Base-by-base conservation (phyloP, 2,888 invertebrate species). In the Trissolcus brochymenae region DNA sequence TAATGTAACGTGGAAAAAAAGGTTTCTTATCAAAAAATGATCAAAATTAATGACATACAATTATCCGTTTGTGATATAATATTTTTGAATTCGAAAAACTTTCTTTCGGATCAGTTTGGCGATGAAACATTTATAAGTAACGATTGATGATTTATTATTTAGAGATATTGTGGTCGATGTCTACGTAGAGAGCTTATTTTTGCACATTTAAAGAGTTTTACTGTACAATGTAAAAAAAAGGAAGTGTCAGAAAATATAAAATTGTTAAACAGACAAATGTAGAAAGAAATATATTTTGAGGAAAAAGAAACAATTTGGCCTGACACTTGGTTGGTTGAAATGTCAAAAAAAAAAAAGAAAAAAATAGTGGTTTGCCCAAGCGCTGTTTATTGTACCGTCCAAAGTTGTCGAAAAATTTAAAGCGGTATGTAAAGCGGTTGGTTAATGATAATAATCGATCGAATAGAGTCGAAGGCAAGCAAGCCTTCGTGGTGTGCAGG, bases 371-470 rank as follows among this genome's bases (percentile, higher is more conserved):
- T 6, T 9, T 6, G 43, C 0, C 4, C 3, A 11, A n/a, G 43
- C n/a, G 41, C 4, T 41, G 41, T n/a, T n/a, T 43, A 4, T 21
- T 21, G 21, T n/a, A n/a, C n/a, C 21, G 53, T 13, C 17, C 16
- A 43, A 59, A 55, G 59, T 62, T 56, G 66, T 50, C 67, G 6
- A 67, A 75, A 68, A 25, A 25, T 57, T 67, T 46, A 19, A 35
- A 41, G 25, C 59, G 49, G 50, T 66, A 53, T 65, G 70, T 71
- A 71, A 74, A 76, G 55, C 64, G 66, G 64, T 71, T 67, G 66
- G 71, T 76, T 79, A 75, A 77, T 79, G 77, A 79, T 77, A 77
- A 79, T 79, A 79, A 79, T 77, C 76, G 65, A 79, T 75, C 66
- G 75, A 77, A 64, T 79, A 62, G 56, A 70, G 74, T 77, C 65